phyloP scores from a whole-genome alignment of 1,140 invertebrate genomes.

The Neodiprion virginianus region DNA sequence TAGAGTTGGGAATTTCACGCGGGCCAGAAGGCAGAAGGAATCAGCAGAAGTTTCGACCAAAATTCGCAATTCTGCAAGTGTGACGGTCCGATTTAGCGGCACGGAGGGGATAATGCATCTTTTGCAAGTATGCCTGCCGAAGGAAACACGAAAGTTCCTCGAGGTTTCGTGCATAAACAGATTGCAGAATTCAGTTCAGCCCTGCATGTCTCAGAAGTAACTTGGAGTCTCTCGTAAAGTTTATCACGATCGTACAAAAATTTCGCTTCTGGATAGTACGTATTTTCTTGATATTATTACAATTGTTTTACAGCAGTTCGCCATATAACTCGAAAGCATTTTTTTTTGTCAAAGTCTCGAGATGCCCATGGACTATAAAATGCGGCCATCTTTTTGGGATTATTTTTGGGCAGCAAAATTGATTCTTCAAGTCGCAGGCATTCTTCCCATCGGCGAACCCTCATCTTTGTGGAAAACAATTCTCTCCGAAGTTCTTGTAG shows the following conservation, averaged over 20 bases:
- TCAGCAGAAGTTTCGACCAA: not conserved
- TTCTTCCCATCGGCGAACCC: not conserved
- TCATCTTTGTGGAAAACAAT: not conserved
- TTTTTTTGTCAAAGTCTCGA: too few relatives aligned
- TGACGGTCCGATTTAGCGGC: not conserved
- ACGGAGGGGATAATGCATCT: not conserved
- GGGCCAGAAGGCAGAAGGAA: too few relatives aligned
- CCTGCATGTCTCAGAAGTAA: not conserved
- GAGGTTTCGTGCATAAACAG: not conserved
- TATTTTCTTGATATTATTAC: too few relatives aligned
- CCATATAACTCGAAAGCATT: too few relatives aligned
- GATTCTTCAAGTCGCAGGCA: not conserved
- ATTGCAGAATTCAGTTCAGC: not conserved
- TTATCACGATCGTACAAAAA: too few relatives aligned
- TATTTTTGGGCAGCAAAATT: not conserved
- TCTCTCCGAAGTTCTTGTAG: not conserved
- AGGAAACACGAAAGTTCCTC: not conserved
- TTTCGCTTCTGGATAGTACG: too few relatives aligned
- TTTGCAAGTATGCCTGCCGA: not conserved
- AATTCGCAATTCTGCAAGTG: not conserved
- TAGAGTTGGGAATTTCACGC: too few relatives aligned
- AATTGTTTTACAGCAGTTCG: too few relatives aligned
- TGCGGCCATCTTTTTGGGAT: not conserved
- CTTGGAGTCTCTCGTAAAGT: not conserved
- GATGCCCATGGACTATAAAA: not conserved